Evolutionary conservation across 1,140 invertebrate genomes (phyloP).

Genomic region (Dolichoris vasculosae): DNA sequence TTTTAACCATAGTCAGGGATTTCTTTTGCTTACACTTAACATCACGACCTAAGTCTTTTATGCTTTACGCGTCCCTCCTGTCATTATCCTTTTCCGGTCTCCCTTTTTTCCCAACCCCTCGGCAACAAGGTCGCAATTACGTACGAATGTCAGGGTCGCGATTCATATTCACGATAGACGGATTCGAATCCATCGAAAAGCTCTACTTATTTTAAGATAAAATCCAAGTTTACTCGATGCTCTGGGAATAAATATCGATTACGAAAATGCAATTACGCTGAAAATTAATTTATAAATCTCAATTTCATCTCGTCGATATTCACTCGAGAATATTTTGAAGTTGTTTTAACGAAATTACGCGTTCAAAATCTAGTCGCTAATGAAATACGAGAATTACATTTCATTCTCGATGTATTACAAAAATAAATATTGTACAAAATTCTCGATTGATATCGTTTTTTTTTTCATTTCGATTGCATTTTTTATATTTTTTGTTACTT

Average conservation of each 20-base stretch:
- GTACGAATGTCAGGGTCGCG: slow-evolving; percentile 46
- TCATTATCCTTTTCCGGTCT: not conserved
- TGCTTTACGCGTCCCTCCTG: not conserved
- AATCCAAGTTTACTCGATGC: too few species aligned
- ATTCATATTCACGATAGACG: not conserved
- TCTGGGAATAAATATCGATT: not conserved
- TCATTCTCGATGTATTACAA: too few species aligned
- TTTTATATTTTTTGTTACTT: not conserved
- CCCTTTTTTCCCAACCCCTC: not conserved
- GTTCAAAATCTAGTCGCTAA: too few species aligned
- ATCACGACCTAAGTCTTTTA: too few species aligned
- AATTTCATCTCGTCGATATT: too few species aligned
- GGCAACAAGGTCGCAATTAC: not conserved
- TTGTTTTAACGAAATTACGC: too few species aligned
- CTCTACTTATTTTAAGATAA: too few species aligned
- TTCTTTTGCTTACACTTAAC: not conserved
- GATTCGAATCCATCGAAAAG: too few species aligned
- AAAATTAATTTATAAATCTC: too few species aligned
- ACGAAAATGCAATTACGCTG: not conserved
- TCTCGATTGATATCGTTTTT: not conserved
- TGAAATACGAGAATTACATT: too few species aligned
- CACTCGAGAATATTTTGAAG: too few species aligned
- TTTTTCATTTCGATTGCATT: not conserved
- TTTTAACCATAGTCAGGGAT: not conserved
- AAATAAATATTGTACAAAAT: not conserved